Evolutionary conservation across 2,797 vertebrate genomes (phyloP), one percentile per base, ranked within the genome.

Genomic region (Meda fulgida): DNA sequence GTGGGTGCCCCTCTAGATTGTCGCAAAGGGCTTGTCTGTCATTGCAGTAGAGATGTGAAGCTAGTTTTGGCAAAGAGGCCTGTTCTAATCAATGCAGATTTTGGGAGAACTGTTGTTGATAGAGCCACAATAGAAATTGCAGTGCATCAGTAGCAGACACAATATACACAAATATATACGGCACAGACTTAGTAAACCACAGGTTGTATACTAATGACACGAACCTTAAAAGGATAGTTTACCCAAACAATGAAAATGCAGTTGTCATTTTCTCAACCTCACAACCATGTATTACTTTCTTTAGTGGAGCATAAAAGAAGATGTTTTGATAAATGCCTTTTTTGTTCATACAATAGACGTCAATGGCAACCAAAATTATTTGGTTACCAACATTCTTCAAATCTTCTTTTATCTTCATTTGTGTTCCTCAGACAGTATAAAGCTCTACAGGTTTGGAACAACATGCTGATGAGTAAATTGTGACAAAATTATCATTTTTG

Each of bases 1-100:
- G 98, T 99, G 96, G 94, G 95, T 94, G 16, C 63, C 34, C 16
- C 14, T n/a, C 67, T 66, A 10, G 1, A 26, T 29, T 71, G 66
- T 58, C 82, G 70, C 46, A 71, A 75, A 82, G 40, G 26, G 34
- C 34, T 82, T 13, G n/a, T 81, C 60, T 76, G 48, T 76, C 84
- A 58, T 69, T 81, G 78, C 71, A 55, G 63, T 31, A 80, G 77
- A 85, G 43, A 73, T 29, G 48, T 66, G 46, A 70, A 73, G 46
- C 34, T 69, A 36, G 51, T 86, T 70, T 77, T 67, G 72, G 60
- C 69, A 63, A 77, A 53, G 19, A 43, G 38, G 66, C 83, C 67
- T 65, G 21, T 63, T 31, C 18, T 63, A 55, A 80, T 80, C 67
- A 65, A 65, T 84, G 83, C 60, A 75, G 71, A 71, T 83, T 63